phyloP scores from a whole-genome alignment of 2,113 vertebrate genomes.

The Malurus alboscapulatus region DNA sequence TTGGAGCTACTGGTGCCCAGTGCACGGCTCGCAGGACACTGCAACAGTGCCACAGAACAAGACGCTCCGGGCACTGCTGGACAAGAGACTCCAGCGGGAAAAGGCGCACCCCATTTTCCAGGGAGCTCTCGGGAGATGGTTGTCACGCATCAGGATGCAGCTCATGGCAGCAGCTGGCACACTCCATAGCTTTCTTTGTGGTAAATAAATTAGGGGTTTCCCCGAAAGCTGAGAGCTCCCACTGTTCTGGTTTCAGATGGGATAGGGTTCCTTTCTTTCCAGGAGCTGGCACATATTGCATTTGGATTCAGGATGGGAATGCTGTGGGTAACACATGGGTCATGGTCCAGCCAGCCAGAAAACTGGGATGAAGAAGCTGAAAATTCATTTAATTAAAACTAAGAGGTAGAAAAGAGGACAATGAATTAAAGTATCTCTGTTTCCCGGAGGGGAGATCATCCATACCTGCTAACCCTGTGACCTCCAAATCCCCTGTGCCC shows the following conservation, averaged over 20 bases:
- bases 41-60: neutral
- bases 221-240: neutral
- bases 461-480: neutral
- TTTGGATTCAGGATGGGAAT: neutral
- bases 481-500: rapidly evolving
- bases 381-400: neutral
- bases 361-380: neutral
- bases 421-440: neutral
- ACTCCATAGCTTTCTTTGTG: rapidly evolving
- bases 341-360: rapidly evolving
- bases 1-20: neutral
- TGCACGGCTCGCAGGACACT: rapidly evolving
- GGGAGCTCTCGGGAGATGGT: neutral
- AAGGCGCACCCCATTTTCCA: rapidly evolving
- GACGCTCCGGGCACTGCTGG: neutral
- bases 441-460: neutral
- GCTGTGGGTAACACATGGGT: neutral
- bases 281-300: neutral
- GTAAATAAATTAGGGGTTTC: neutral
- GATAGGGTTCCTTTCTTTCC: neutral
- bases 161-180: neutral
- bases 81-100: neutral
- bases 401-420: neutral
- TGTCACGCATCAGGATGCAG: neutral
- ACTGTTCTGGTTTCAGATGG: neutral